Percentiles rank a stretch among this genome's conserved stretches.
Evolutionary conservation across 1,140 invertebrate genomes (phyloP).

Genomic region (Helicoverpa zea): DNA sequence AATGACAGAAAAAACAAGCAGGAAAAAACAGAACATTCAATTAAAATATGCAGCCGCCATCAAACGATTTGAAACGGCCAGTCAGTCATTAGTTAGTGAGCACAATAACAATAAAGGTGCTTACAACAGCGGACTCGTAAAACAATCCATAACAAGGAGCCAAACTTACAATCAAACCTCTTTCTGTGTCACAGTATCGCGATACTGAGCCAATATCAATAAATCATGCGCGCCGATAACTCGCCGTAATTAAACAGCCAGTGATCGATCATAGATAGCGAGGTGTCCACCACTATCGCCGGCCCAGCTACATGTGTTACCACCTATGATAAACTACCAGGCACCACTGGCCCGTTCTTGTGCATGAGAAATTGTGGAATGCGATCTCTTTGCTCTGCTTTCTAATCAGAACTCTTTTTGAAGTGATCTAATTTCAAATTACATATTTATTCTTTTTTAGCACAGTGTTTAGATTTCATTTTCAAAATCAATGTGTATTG

Average conservation of each 20-base stretch:
- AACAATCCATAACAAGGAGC: slow-evolving; percentile 38
- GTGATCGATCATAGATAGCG: slow-evolving; percentile 67
- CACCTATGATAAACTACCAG: slow-evolving; percentile 46
- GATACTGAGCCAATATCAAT: slow-evolving; percentile 64
- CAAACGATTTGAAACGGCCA: background rate
- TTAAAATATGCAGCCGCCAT: slow-evolving; percentile 4
- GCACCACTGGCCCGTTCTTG: background rate
- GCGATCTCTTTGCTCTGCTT: no score
- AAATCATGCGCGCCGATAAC: slow-evolving; percentile 69
- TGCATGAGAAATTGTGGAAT: background rate
- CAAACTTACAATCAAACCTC: slow-evolving; percentile 36
- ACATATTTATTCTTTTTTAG: background rate
- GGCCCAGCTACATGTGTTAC: slow-evolving; percentile 46
- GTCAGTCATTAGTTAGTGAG: background rate
- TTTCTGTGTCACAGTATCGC: slow-evolving; percentile 55
- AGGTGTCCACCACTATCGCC: slow-evolving; percentile 21
- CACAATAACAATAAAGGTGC: background rate
- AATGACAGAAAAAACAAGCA: slow-evolving; percentile 17
- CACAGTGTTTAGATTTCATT: background rate
- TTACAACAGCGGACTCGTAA: background rate
- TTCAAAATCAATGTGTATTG: slow-evolving; percentile 13
- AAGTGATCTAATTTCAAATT: background rate
- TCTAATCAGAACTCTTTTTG: no score
- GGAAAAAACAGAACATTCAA: slow-evolving; percentile 2
- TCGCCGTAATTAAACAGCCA: slow-evolving; percentile 62